Evolutionary conservation across 1,140 invertebrate genomes (phyloP).

Genomic region (Ceratina calcarata): DNA sequence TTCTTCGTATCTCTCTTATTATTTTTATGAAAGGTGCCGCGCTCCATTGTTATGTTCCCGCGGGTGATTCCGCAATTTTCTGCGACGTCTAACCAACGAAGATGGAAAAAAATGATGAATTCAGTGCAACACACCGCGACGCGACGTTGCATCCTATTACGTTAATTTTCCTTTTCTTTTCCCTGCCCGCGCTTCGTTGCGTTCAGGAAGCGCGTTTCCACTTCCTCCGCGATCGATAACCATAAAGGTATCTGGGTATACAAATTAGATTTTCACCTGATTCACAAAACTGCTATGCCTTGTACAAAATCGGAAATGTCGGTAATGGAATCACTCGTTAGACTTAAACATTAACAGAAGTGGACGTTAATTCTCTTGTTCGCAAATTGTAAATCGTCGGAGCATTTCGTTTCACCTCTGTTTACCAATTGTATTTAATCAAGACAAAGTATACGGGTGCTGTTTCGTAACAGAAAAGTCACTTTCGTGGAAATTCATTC

Average conservation of each 20-base stretch:
- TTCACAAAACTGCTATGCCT: background rate
- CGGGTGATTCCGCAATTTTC: background rate
- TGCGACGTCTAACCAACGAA: background rate
- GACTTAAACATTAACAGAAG: too few relatives aligned
- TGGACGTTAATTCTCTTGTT: too few relatives aligned
- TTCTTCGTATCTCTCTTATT: too few relatives aligned
- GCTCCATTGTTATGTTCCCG: background rate
- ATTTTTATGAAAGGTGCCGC: background rate
- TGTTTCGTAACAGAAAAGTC: constrained; percentile 39
- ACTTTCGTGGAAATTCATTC: constrained; percentile 26
- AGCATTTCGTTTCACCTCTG: background rate
- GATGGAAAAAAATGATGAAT: background rate
- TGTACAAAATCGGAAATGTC: background rate
- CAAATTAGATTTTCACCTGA: constrained; percentile 33
- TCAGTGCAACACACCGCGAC: background rate
- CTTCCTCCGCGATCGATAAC: constrained; percentile 22
- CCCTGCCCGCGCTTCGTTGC: constrained; percentile 6
- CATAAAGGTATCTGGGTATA: background rate
- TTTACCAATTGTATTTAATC: background rate
- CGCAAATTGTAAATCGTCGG: background rate
- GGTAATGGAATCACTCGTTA: background rate
- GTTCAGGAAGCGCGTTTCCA: constrained; percentile 37
- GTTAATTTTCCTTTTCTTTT: constrained; percentile 19
- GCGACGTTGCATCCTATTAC: constrained; percentile 33
- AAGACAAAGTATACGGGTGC: background rate